Percentiles rank a stretch among this genome's conserved stretches.
Evolutionary conservation across 2,797 vertebrate species (phyloP).

Genomic region (Hypotaenidia philippensis): DNA sequence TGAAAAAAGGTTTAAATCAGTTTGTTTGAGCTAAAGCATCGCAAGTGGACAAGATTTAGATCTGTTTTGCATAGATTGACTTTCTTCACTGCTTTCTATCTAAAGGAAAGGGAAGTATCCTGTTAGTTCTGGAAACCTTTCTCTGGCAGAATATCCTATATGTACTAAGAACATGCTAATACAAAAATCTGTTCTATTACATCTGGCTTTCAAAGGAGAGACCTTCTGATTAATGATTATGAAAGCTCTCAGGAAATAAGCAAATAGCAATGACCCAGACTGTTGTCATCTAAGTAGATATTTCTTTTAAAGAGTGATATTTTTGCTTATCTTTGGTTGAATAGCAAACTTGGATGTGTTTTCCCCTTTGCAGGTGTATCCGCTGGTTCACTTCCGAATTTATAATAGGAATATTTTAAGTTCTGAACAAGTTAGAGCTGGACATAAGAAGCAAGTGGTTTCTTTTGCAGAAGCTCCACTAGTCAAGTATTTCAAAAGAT

Average conservation of each 20-base stretch:
- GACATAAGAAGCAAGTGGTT: not conserved
- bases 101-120: not conserved
- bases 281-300: not conserved
- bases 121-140: not conserved
- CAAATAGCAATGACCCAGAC: not conserved
- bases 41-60: not conserved
- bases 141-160: not conserved
- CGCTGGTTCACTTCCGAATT: not conserved
- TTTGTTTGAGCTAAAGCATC: not conserved
- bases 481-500: not conserved
- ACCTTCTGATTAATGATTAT: not conserved
- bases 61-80: not conserved
- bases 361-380: not conserved
- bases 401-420: not conserved
- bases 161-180: not conserved
- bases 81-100: not conserved
- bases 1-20: not conserved
- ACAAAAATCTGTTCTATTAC: not conserved
- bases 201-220: not conserved
- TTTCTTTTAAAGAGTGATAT: not conserved
- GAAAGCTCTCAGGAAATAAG: not conserved
- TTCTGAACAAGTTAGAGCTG: not conserved
- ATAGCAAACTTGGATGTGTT: not conserved
- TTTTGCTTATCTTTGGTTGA: not conserved
- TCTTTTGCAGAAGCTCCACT: not conserved